These are phyloP conservation scores for human (Homo sapiens) DNA, from an alignment of 2,113 vertebrate genomes.

Conservation along the genomic window GRCh38 chr17:74181001-74181500, in stretches of 20 bases:
- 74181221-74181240: neutral
- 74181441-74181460: neutral
- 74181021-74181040: neutral
- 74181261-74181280: fast-evolving
- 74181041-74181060: neutral
- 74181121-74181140: neutral
- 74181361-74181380: neutral
- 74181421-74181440: neutral
- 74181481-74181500: too few relatives aligned
- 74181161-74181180: fast-evolving
- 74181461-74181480: neutral
- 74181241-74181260: fast-evolving
- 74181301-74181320: neutral
- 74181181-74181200: fast-evolving
- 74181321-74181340: neutral
- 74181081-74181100: neutral
- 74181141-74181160: fast-evolving
- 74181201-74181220: neutral
- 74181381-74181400: neutral
- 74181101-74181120: neutral
- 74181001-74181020: neutral
- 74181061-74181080: neutral
- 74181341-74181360: neutral
- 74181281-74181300: neutral
- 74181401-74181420: neutral